Percentiles rank a stretch among this genome's conserved stretches.
Evolutionary conservation across 1,140 invertebrate species (phyloP).

Genomic region (Saccostrea echinata): DNA sequence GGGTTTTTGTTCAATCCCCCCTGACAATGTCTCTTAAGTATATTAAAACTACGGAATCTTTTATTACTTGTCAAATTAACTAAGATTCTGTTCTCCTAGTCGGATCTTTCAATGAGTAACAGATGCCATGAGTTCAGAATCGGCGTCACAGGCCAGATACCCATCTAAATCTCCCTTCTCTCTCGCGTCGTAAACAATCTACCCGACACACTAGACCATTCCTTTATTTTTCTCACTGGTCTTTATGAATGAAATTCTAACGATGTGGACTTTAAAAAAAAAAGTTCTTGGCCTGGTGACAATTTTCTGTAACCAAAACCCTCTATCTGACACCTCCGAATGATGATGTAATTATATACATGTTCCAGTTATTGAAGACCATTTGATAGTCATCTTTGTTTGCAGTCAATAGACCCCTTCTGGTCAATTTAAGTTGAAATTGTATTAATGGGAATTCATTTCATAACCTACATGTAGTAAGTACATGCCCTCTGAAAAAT

Average conservation of each 20-base stretch:
- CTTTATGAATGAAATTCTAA: conserved; percentile 35
- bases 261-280: background rate
- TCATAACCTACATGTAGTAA: background rate
- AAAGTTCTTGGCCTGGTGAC: conserved; percentile 2
- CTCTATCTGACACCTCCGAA: conserved; percentile 6
- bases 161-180: background rate
- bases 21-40: background rate
- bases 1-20: conserved; percentile 3
- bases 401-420: conserved; percentile 19
- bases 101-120: background rate
- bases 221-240: background rate
- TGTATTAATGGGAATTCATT: conserved; percentile 7
- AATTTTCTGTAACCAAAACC: conserved; percentile 8
- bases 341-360: conserved; percentile 33
- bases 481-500: background rate
- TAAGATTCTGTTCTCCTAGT: background rate
- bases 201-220: background rate
- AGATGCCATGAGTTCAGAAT: background rate
- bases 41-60: background rate
- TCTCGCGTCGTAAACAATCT: background rate
- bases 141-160: background rate
- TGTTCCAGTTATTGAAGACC: background rate
- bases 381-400: background rate
- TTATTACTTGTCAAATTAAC: conserved; percentile 17
- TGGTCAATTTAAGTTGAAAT: conserved; percentile 29